Conservation (phyloP, 2,113 vertebrate genomes). For the Eulemur macaco region DNA sequence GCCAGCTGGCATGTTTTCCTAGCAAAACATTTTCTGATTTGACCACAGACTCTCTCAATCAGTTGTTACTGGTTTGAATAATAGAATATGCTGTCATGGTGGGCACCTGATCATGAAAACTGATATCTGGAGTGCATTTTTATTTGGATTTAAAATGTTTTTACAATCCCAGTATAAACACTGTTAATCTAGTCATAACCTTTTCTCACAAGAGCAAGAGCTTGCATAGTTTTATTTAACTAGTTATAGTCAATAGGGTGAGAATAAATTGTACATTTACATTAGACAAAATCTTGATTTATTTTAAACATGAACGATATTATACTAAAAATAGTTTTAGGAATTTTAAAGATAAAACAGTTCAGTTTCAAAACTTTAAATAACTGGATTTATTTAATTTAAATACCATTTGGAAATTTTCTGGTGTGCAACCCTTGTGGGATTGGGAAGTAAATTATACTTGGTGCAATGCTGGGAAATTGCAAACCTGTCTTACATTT, state of each 20-base stretch:
- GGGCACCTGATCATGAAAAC: conserved; percentile 78
- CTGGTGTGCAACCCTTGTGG: background rate
- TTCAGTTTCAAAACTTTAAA: conserved; percentile 36
- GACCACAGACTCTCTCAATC: conserved; percentile 73
- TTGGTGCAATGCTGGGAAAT: conserved; percentile 18
- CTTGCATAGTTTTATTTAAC: conserved; percentile 72
- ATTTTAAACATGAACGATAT: conserved; percentile 42
- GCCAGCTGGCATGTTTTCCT: conserved; percentile 75
- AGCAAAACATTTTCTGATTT: conserved; percentile 79
- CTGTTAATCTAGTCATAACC: conserved; percentile 70
- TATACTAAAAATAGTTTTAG: conserved; percentile 35
- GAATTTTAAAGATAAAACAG: conserved; percentile 52
- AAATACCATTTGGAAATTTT: conserved; percentile 39
- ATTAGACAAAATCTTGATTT: conserved; percentile 27
- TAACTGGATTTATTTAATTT: conserved; percentile 40
- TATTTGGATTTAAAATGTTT: conserved; percentile 83
- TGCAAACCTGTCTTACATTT: conserved; percentile 25
- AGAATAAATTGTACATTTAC: conserved; percentile 53
- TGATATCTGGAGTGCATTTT: conserved; percentile 79
- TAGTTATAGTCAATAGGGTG: conserved; percentile 54
- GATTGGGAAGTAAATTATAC: background rate
- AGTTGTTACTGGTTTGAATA: conserved; percentile 77
- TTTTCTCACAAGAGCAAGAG: conserved; percentile 72
- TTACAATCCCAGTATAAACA: conserved; percentile 77
- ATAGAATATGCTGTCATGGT: conserved; percentile 72